Conservation (phyloP, 1,140 invertebrate species). For the Ylistrum balloti region DNA sequence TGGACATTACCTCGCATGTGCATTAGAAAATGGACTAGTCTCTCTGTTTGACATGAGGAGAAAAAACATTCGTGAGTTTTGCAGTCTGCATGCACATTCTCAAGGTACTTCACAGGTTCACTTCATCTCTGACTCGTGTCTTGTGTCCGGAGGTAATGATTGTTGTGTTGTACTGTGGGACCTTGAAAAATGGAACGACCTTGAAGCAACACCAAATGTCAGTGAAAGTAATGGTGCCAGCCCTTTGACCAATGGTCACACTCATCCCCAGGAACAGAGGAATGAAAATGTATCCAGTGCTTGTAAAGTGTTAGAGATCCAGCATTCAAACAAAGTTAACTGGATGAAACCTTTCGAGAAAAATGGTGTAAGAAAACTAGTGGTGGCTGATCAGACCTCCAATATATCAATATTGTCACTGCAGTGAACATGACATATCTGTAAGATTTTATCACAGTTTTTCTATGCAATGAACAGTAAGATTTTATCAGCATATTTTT, state of each 20-base stretch:
- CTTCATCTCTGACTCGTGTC: conserved; percentile 67
- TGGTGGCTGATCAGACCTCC: conserved; percentile 74
- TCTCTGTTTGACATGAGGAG: conserved; percentile 71
- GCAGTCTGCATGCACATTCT: conserved; percentile 74
- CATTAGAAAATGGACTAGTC: conserved; percentile 77
- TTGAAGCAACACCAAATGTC: neutral
- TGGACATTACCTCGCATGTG: conserved; percentile 75
- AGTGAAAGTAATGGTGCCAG: conserved; percentile 46
- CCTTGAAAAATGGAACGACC: conserved; percentile 68
- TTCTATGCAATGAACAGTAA: too few relatives aligned
- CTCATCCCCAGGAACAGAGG: conserved; percentile 54
- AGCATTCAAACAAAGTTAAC: conserved; percentile 76
- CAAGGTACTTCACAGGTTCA: conserved; percentile 78
- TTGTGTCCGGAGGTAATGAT: conserved; percentile 79
- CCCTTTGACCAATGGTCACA: conserved; percentile 56
- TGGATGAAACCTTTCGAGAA: conserved; percentile 73
- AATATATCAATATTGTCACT: conserved; percentile 68
- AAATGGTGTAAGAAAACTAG: conserved; percentile 62
- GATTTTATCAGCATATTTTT: too few relatives aligned
- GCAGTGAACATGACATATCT: too few relatives aligned
- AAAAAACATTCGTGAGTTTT: conserved; percentile 71
- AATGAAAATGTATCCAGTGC: conserved; percentile 65
- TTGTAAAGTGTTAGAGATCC: conserved; percentile 66
- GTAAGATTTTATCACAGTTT: too few relatives aligned
- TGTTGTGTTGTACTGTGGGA: conserved; percentile 75